A percentile compares a stretch with the other conserved stretches of the same genome.
phyloP scores from a whole-genome alignment of 2,888 invertebrate species.

The Zeuzera pyrina region DNA sequence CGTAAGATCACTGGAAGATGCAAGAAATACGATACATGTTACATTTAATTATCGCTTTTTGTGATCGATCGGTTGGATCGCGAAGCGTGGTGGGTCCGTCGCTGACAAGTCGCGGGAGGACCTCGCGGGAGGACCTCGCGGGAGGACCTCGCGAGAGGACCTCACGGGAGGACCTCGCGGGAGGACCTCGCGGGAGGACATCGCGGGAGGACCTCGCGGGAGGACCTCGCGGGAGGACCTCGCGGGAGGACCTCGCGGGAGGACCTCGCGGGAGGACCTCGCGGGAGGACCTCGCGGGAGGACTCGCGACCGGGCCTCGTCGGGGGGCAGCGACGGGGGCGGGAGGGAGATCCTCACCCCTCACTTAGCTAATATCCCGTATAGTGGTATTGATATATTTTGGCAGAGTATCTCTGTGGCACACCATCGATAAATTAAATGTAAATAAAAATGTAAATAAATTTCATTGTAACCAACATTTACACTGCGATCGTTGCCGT shows the following conservation, averaged over 20 bases:
- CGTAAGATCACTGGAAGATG: constrained; percentile 69
- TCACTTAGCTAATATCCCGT: constrained; percentile 35
- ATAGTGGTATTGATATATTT: constrained; percentile 70
- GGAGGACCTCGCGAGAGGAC: too few relatives aligned
- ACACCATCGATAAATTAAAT: constrained; percentile 71
- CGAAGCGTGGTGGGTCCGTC: constrained; percentile 28
- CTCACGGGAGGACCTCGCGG: too few relatives aligned
- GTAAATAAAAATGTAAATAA: constrained; percentile 71
- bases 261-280: too few relatives aligned
- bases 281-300: too few relatives aligned
- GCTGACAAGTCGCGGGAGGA: too few relatives aligned
- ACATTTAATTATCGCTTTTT: constrained; percentile 38
- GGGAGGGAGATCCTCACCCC: constrained; percentile 12
- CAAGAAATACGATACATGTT: constrained; percentile 41
- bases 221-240: too few relatives aligned
- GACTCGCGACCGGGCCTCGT: constrained; percentile 7
- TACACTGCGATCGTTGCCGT: constrained; percentile 68
- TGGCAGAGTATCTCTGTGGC: constrained; percentile 74
- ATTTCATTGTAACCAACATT: constrained; percentile 67
- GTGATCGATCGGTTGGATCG: constrained; percentile 28
- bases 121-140: too few relatives aligned
- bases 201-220: too few relatives aligned
- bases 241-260: too few relatives aligned
- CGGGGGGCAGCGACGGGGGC: constrained; percentile 1
- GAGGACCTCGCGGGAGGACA: too few relatives aligned